Evolutionary conservation across 2,797 vertebrate species (phyloP).

Genomic region (Pangasius djambal): DNA sequence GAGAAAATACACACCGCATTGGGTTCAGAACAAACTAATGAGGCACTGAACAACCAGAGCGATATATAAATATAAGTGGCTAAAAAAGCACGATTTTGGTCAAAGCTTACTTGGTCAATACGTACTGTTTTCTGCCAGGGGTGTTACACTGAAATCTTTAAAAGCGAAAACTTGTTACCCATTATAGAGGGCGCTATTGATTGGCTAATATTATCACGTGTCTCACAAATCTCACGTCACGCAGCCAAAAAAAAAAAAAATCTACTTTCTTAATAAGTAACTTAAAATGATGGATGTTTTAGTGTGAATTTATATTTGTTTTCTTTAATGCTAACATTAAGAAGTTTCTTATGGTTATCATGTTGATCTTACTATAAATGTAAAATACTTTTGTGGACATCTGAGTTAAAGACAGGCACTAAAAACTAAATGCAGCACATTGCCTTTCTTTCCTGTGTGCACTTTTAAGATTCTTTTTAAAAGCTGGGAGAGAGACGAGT

Average conservation of each 20-base stretch:
- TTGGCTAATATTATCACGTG: conserved; percentile 9
- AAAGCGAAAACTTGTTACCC: not conserved
- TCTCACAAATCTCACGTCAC: no score
- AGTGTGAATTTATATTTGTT: not conserved
- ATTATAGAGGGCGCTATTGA: not conserved
- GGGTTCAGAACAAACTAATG: not conserved
- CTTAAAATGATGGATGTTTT: not conserved
- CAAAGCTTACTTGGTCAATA: not conserved
- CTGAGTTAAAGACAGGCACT: not conserved
- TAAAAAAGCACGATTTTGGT: not conserved
- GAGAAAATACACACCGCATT: not conserved
- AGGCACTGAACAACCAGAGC: not conserved
- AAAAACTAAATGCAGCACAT: not conserved
- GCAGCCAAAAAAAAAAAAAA: not conserved
- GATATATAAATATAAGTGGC: not conserved
- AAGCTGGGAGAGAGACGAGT: not conserved
- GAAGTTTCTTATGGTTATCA: not conserved
- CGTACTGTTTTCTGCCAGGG: not conserved
- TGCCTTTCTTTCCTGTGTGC: not conserved
- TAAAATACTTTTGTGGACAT: not conserved
- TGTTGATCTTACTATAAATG: not conserved
- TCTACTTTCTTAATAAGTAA: not conserved
- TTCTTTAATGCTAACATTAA: not conserved
- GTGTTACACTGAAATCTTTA: not conserved
- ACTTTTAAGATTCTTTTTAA: not conserved